phyloP scores from a whole-genome alignment of 2,113 vertebrate species.

The Rhizomys pruinosus region DNA sequence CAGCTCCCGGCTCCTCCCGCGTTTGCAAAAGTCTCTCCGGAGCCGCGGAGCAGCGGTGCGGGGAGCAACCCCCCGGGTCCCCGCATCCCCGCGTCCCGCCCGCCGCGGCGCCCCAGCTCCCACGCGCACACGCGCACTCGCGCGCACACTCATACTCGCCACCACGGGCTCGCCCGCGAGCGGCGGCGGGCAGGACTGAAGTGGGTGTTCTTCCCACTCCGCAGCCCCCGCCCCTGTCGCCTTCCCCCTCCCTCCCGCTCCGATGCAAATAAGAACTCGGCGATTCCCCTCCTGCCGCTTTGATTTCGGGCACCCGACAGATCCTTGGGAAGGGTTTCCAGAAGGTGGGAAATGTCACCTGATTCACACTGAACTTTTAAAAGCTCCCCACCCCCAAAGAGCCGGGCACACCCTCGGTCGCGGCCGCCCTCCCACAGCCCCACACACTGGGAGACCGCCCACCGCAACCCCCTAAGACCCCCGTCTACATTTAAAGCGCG shows the following conservation, averaged over 20 bases:
- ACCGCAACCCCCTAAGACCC: constrained; percentile 98
- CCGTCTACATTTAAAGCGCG: constrained; percentile 99
- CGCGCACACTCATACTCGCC: not conserved
- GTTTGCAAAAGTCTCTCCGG: constrained; percentile 52
- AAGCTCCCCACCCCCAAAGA: constrained; percentile 93
- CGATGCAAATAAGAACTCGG: constrained; percentile 73
- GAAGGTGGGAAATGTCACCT: constrained; percentile 95
- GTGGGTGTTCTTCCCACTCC: constrained; percentile 76
- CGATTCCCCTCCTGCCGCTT: constrained; percentile 65
- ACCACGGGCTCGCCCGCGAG: constrained; percentile 68
- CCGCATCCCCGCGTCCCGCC: constrained; percentile 16
- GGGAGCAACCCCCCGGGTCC: constrained; percentile 33
- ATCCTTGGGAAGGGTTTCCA: constrained; percentile 85
- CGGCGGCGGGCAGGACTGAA: constrained; percentile 72
- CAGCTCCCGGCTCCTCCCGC: not conserved
- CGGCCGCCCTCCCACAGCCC: constrained; percentile 77
- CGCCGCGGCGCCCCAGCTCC: not conserved
- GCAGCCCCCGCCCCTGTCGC: constrained; percentile 59
- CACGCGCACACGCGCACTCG: not conserved
- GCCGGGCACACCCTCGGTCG: constrained; percentile 76
- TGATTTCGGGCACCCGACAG: constrained; percentile 79
- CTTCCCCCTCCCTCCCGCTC: constrained; percentile 62
- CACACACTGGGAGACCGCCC: constrained; percentile 97
- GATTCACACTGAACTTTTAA: constrained; percentile 95
- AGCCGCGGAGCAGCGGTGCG: not conserved